Base-by-base conservation (phyloP, 2,113 vertebrate genomes). In the Abramis brama region DNA sequence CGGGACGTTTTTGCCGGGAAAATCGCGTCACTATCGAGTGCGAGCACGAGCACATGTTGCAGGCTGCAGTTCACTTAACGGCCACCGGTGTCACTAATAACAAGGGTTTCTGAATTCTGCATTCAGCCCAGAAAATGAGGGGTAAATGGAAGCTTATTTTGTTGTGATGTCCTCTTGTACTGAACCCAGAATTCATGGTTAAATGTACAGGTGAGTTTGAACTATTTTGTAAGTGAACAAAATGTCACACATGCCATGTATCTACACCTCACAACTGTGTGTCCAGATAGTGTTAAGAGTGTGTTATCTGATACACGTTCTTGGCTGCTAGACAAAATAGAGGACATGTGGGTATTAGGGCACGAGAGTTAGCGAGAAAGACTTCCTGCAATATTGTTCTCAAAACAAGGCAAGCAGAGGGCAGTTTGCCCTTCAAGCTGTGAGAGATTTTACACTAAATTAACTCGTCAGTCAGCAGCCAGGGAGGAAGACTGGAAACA, bases 381-480 rank as follows among this genome's bases (percentile, higher is more conserved):
- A 85, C 76, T 90, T 84, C 52, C 85, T 79, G 77, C 68, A 74
- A 73, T 76, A 76, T 47, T 66, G 82, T 71, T 82, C 74, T 59
- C 71, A 86, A 73, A 80, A 82, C 71, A 30, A 91, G 90, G 92
- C 87, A 91, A 90, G 57, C 60, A 74, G 68, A 55, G 60, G 79
- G 73, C 50, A 60, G 36, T 83, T 83, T 85, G 39, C 55, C 70
- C 76, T 81, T 64, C 68, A 43, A 79, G 21, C 77, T 62, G 71
- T 79, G 76, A 88, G 88, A 87, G 90, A 90, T 91, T 88, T 39
- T 45, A 91, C 91, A 93, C 93, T 91, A 94, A 94, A 94, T 93
- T 90, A 89, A 88, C 90, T 93, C 92, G 90, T 92, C 92, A 93
- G 91, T 82, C 79, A 82, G 85, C 79, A 82, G 85, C 55, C 80